Evolutionary conservation across 2,888 invertebrate species (phyloP), one percentile per base, ranked within the genome.

Genomic region (Limnephilus auricula): DNA sequence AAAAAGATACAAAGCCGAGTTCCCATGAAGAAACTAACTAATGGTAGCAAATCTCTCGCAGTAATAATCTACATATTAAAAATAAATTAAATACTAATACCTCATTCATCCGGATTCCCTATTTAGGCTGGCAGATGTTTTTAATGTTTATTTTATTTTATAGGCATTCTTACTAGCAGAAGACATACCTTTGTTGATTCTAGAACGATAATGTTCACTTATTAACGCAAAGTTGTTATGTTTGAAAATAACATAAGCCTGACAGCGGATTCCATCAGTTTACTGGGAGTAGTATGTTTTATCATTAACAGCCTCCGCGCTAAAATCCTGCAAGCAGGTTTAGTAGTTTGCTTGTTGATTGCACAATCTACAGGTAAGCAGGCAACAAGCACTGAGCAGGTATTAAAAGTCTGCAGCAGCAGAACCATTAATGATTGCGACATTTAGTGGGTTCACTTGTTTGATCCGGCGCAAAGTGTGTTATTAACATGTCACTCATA

Each of bases 391-490:
- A 82, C 37, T 34, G n/a, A 2, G 37, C 82, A 82, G 82, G 82
- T 37, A 82, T 31, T 82, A 5, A 34, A 25, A 37, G 31, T 32
- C 82, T 37, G 82, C 37, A 32, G 30, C 80, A 32, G 50, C 25
- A 80, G 31, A n/a, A 40, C 85, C 45, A 85, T 85, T 85, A 85
- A 40, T 40, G 85, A 45, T 85, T 85, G 45, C 37, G 40, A 30
- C 85, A 40, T 85, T 85, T 85, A 40, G 85, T 40, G 85, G 85
- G 85, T 34, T 85, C 85, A 40, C 85, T 37, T 40, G 31, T 85
- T 85, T 85, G 40, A 85, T 85, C n/a, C 40, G 85, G 40, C 40
- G 85, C 40, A 37, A 40, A 45, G n/a, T n/a, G 85, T 85, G 40
- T 45, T 40, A 85, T 45, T 85, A 85, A 85, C 34, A 34, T 85